Conservation (phyloP, 2,113 vertebrate genomes). For the Mormoops blainvillei region DNA sequence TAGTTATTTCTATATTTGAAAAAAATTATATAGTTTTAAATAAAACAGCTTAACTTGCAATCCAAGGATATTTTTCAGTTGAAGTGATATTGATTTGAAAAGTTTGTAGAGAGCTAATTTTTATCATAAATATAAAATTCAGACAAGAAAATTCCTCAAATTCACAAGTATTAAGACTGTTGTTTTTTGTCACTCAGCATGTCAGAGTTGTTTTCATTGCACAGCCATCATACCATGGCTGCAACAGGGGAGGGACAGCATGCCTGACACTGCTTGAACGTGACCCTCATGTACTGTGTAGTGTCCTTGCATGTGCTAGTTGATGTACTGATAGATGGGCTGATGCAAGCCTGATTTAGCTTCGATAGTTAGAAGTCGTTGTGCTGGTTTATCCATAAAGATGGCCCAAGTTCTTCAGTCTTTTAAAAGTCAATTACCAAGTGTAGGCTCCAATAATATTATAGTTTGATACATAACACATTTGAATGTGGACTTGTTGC, state of each 20-base stretch:
- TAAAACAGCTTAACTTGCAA: not conserved
- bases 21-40: conserved; percentile 13
- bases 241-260: not conserved
- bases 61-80: not conserved
- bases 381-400: not conserved
- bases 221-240: not conserved
- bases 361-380: not conserved
- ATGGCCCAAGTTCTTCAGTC: not conserved
- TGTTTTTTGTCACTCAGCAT: not conserved
- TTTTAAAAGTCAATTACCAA: not conserved
- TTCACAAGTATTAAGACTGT: not conserved
- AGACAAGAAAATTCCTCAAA: not conserved
- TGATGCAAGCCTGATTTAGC: not conserved
- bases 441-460: not conserved
- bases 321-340: not conserved
- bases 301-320: not conserved
- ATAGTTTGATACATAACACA: not conserved
- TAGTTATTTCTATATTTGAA: conserved; percentile 30
- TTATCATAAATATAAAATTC: not conserved
- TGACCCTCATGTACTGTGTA: not conserved
- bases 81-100: not conserved
- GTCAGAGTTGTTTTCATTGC: not conserved
- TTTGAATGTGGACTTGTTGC: not conserved
- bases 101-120: not conserved
- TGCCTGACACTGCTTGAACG: not conserved